phyloP scores from a whole-genome alignment of 2,888 invertebrate genomes.

The Ectemnius cavifrons region DNA sequence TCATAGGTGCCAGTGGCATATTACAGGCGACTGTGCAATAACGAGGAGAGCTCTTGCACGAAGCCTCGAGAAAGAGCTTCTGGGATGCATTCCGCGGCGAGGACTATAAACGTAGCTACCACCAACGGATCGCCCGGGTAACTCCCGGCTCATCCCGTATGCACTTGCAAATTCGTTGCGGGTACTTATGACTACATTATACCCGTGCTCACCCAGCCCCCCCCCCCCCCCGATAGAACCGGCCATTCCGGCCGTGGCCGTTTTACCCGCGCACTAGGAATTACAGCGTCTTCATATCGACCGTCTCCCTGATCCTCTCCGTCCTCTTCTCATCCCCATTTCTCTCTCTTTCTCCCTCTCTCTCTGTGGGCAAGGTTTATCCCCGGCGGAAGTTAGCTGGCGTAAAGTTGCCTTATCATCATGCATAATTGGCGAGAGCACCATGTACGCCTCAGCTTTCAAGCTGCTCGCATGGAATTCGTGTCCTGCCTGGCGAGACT shows the following conservation, averaged over 20 bases:
- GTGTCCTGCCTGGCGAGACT: constrained; percentile 6
- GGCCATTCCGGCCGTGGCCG: constrained; percentile 32
- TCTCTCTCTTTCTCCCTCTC: no score
- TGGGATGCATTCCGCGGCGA: constrained; percentile 7
- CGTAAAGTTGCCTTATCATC: constrained; percentile 45
- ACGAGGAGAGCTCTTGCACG: constrained; percentile 39
- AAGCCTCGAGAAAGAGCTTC: constrained; percentile 16
- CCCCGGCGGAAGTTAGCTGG: constrained; percentile 39
- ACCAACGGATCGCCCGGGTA: constrained; percentile 4
- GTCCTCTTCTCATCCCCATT: no score
- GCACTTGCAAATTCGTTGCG: constrained; percentile 57
- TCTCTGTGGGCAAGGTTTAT: constrained; percentile 9
- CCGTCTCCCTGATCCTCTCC: constrained; percentile 22
- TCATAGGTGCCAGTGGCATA: constrained; percentile 44
- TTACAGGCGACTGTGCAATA: constrained; percentile 38
- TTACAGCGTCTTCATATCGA: constrained; percentile 43
- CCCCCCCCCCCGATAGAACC: constrained; percentile 42
- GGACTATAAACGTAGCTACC: constrained; percentile 12
- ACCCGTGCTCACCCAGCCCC: constrained; percentile 27
- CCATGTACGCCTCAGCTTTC: constrained; percentile 21
- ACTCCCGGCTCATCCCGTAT: constrained; percentile 37
- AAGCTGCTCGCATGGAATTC: constrained; percentile 11
- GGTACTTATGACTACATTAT: constrained; percentile 54
- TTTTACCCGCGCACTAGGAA: constrained; percentile 43
- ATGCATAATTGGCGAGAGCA: constrained; percentile 38